Evolutionary conservation across 1,140 invertebrate genomes (phyloP), one percentile per base, ranked within the genome.

Genomic region (Drosophila micromelanica): DNA sequence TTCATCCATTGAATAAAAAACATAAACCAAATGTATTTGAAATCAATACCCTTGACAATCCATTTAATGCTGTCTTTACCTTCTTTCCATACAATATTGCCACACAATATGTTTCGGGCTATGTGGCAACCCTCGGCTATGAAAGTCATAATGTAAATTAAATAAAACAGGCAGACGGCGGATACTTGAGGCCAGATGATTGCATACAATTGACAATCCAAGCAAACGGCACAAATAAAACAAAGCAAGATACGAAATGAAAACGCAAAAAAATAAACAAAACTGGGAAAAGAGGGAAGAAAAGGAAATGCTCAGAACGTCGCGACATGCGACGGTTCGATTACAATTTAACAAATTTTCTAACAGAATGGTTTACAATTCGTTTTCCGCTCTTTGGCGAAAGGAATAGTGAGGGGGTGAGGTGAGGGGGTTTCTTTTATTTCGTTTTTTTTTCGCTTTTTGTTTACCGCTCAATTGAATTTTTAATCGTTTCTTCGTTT

Each of bases 401-500:
- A 5, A 20, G 45, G 35, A 15, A 30, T 6, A 12, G 12, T 37
- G n/a, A 8, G 2, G 45, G 15, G 8, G 12, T 37, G n/a, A 8
- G 2, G 45, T 23, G 8, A 20, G 7, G 17, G 32, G 20, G 8
- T 20, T 27, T 27, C 3, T 49, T 15, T 15, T 42, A 35, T 20
- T 9, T 30, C 2, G 0, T 43, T 30, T 45, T 76, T 63, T 48
- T 46, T 35, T 27, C 40, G 13, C 11, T 8, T 61, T 70, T 76
- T 67, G 27, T 65, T 80, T 72, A 57, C 46, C 60, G 70, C 76
- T 65, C 73, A 89, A 80, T 80, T 77, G 69, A 72, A 73, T 79
- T 89, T 89, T 87, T 87, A 87, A 87, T 87, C 84, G 84, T 74
- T 87, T 80, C 67, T 71, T 62, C 62, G 37, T 61, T 87, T 71